A percentile compares a stretch with the other conserved stretches of the same genome.
These are phyloP conservation scores for Labrus mixtus DNA, from an alignment of 2,113 vertebrate genomes.

Conservation along the genomic window DNA sequence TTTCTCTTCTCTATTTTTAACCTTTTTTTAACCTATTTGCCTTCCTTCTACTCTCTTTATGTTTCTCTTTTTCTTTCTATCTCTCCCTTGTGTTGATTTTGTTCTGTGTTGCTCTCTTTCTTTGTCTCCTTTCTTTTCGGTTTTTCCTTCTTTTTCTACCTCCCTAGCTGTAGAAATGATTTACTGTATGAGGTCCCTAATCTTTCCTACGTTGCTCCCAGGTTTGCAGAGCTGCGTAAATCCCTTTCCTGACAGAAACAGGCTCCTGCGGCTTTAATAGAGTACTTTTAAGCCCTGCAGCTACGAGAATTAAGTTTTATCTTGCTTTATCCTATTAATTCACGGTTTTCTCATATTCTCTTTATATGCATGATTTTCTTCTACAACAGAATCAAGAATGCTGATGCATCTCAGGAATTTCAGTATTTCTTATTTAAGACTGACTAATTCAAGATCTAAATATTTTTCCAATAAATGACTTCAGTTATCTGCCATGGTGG, in stretches of 20 bases:
- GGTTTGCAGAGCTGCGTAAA: conserved; percentile 66
- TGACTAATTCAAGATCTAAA: background rate
- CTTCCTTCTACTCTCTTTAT: conserved; percentile 19
- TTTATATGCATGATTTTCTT: conserved; percentile 10
- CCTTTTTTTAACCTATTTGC: conserved; percentile 21
- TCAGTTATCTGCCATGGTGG: too few species aligned
- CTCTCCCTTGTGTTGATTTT: conserved; percentile 32
- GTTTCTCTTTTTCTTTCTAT: conserved; percentile 22
- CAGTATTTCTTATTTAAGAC: background rate
- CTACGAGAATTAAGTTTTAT: conserved; percentile 49
- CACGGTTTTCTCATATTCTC: conserved; percentile 23
- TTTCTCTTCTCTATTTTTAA: conserved; percentile 59
- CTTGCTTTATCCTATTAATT: conserved; percentile 11
- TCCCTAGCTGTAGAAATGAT: conserved; percentile 74
- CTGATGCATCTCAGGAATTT: background rate
- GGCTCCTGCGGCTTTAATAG: conserved; percentile 48
- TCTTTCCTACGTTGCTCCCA: conserved; percentile 58
- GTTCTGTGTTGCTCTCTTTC: conserved; percentile 24
- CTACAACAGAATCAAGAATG: background rate
- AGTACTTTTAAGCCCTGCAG: conserved; percentile 53
- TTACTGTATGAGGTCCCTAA: conserved; percentile 71
- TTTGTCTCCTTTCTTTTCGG: conserved; percentile 56
- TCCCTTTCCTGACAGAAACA: conserved; percentile 52
- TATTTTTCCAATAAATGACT: too few species aligned
- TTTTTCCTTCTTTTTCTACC: conserved; percentile 34